Conservation (phyloP, 2,113 vertebrate species). For the Myanophis thanlyinensis region DNA sequence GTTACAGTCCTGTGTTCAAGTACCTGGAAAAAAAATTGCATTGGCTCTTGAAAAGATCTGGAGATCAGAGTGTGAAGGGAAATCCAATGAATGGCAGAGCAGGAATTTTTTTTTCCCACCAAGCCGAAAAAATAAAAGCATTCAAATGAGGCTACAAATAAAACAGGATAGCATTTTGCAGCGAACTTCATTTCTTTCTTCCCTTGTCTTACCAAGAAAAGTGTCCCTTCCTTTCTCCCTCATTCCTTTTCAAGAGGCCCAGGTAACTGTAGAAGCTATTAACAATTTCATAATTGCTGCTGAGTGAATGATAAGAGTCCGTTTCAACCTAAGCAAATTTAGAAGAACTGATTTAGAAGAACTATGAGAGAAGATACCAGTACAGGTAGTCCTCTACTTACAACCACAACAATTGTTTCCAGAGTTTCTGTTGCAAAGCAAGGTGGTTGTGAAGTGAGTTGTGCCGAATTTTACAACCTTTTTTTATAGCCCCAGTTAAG, state of each 20-base stretch:
- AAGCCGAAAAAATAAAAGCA: background rate
- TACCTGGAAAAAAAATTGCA: background rate
- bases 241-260: background rate
- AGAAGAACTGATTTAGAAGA: background rate
- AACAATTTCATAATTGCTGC: conserved; percentile 9
- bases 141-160: background rate
- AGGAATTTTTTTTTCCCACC: background rate
- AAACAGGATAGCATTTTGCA: background rate
- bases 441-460: background rate
- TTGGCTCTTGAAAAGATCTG: background rate
- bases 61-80: background rate
- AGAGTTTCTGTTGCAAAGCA: background rate
- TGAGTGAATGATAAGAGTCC: background rate
- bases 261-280: no score
- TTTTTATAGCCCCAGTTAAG: no score
- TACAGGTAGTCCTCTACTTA: background rate
- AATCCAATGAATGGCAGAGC: background rate
- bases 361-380: conserved; percentile 26
- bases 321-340: background rate
- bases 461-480: background rate
- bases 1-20: background rate
- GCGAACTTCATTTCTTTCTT: background rate
- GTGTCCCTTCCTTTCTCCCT: background rate
- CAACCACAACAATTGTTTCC: background rate
- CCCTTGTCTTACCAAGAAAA: background rate